A percentile compares a stretch with the other conserved stretches of the same genome.
These are phyloP conservation scores for Gambusia affinis DNA, from an alignment of 2,113 vertebrate species.

Conservation along the genomic window DNA sequence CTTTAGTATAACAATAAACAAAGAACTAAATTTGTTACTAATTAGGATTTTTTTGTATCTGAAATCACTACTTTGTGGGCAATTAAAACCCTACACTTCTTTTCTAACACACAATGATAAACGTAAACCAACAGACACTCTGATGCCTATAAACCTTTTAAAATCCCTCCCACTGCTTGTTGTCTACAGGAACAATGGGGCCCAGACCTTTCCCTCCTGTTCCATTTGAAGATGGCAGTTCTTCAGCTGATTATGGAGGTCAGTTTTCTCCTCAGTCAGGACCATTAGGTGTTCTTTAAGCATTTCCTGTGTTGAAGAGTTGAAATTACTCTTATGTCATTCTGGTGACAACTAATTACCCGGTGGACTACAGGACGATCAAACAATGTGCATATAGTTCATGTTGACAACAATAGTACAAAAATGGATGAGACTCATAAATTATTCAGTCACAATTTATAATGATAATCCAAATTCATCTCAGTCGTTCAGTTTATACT, in stretches of 20 bases:
- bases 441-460: constrained; percentile 23
- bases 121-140: too few species aligned
- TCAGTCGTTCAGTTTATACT: constrained; percentile 1
- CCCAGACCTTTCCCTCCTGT: constrained; percentile 87
- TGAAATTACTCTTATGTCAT: constrained; percentile 15
- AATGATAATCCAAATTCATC: constrained; percentile 7
- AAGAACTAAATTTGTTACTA: constrained; percentile 41
- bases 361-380: background rate
- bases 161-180: background rate
- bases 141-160: background rate
- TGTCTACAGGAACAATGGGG: background rate
- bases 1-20: constrained; percentile 65
- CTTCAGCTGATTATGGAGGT: constrained; percentile 84
- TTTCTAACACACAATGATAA: constrained; percentile 24
- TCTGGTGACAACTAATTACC: background rate
- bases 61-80: constrained; percentile 5
- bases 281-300: constrained; percentile 83
- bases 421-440: constrained; percentile 31
- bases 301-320: constrained; percentile 72
- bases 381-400: constrained; percentile 13
- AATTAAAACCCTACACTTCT: constrained; percentile 24
- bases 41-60: constrained; percentile 26
- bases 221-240: constrained; percentile 81
- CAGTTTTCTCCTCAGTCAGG: constrained; percentile 81
- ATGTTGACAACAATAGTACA: constrained; percentile 17